Conservation (phyloP, 2,888 invertebrate species). For the Rotaria magnacalcarata region DNA sequence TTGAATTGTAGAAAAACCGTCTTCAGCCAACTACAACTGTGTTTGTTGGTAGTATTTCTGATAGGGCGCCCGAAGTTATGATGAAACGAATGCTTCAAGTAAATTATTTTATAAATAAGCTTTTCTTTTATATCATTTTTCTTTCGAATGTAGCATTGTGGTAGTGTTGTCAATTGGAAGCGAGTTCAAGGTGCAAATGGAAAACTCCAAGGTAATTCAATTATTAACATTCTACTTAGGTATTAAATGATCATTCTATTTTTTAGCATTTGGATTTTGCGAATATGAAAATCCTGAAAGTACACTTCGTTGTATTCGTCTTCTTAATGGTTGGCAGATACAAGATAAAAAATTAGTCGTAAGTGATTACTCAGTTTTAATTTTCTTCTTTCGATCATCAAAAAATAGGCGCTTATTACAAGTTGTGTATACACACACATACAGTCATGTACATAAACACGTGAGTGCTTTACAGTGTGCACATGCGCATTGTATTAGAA, state of each 20-base stretch:
- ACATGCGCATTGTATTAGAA: not conserved
- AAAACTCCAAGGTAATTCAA: constrained; percentile 62
- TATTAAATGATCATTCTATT: too few species aligned
- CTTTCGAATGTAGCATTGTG: constrained; percentile 67
- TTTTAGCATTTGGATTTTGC: constrained; percentile 88
- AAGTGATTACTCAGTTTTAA: not conserved
- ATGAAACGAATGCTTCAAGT: constrained; percentile 77
- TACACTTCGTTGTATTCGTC: constrained; percentile 79
- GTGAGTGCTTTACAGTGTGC: not conserved
- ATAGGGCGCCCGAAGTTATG: constrained; percentile 88
- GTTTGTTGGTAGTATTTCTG: constrained; percentile 92
- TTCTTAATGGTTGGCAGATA: constrained; percentile 84
- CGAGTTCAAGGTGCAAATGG: constrained; percentile 74
- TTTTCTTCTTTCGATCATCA: constrained; percentile 22
- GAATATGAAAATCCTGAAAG: constrained; percentile 92
- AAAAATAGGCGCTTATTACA: not conserved
- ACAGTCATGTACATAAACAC: not conserved
- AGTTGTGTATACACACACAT: not conserved
- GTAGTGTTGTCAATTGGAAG: constrained; percentile 91
- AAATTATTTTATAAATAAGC: constrained; percentile 33
- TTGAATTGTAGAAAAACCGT: not conserved
- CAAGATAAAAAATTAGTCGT: constrained; percentile 89
- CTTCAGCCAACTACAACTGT: constrained; percentile 70
- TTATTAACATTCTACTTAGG: too few species aligned
- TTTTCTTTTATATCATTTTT: not conserved